Conservation (phyloP, 2,797 vertebrate species). For the Siniperca undulata region DNA sequence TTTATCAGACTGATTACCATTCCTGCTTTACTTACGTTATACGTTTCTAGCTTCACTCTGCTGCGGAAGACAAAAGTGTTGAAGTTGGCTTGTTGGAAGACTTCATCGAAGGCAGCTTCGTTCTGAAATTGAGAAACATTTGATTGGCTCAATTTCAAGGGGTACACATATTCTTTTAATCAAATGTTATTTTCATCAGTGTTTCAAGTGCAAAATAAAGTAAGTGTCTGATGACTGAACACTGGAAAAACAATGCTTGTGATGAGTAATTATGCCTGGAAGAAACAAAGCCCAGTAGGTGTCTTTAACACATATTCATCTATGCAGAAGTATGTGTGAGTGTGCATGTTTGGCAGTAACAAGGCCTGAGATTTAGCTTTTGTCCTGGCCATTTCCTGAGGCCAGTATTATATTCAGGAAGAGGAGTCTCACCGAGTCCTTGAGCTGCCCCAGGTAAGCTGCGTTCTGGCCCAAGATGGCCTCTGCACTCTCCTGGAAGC, state of each 20-base stretch:
- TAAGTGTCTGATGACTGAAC: background rate
- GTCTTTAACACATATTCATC: conserved; percentile 13
- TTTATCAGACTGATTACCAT: conserved; percentile 13
- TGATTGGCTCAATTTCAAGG: conserved; percentile 25
- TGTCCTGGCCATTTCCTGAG: conserved; percentile 44
- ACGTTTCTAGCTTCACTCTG: conserved; percentile 95
- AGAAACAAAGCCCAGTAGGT: conserved; percentile 21
- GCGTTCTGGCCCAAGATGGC: conserved; percentile 93
- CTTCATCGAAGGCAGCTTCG: conserved; percentile 93
- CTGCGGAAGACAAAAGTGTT: conserved; percentile 91
- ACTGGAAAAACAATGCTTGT: conserved; percentile 9
- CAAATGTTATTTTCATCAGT: conserved; percentile 1
- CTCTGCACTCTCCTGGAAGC: conserved; percentile 96
- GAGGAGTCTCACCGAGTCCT: conserved; percentile 89
- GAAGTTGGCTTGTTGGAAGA: conserved; percentile 96
- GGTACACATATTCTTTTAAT: conserved; percentile 10
- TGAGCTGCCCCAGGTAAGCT: conserved; percentile 93
- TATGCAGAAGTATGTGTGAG: background rate
- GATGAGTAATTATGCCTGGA: conserved; percentile 35
- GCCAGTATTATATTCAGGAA: conserved; percentile 55
- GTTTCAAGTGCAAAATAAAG: conserved; percentile 24
- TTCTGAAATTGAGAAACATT: conserved; percentile 85
- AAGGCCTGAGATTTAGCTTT: conserved; percentile 30
- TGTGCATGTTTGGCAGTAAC: conserved; percentile 4
- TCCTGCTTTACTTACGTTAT: conserved; percentile 91